These are phyloP conservation scores for Pseudolaguvia tuberculata DNA, from an alignment of 2,113 vertebrate species.

Conservation along the genomic window DNA sequence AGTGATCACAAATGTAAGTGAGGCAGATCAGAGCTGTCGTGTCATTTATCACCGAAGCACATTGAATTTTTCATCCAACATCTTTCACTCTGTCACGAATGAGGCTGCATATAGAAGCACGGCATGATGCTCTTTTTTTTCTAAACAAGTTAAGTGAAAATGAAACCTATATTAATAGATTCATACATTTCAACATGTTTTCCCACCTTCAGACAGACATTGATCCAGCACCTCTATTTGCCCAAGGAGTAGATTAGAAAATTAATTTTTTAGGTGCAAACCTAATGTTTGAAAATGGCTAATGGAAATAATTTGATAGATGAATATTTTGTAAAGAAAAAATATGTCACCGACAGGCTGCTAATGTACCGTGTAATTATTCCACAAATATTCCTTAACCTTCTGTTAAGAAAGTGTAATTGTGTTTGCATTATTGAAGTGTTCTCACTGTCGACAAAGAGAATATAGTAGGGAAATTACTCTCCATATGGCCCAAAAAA, in stretches of 20 bases:
- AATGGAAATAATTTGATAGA: constrained; percentile 25
- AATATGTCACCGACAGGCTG: constrained; percentile 33
- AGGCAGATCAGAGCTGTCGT: constrained; percentile 15
- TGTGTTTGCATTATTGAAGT: constrained; percentile 52
- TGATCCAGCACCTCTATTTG: constrained; percentile 10
- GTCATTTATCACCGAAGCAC: constrained; percentile 33
- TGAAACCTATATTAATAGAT: not conserved
- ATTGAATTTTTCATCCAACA: constrained; percentile 17
- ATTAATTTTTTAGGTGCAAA: not conserved
- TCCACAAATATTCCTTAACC: constrained; percentile 37
- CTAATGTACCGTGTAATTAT: constrained; percentile 36
- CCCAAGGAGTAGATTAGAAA: constrained; percentile 12
- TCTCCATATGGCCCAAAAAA: constrained; percentile 54
- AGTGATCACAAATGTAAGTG: constrained; percentile 13
- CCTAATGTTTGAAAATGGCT: constrained; percentile 19
- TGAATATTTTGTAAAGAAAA: constrained; percentile 12
- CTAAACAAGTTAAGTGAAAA: not conserved
- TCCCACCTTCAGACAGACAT: not conserved
- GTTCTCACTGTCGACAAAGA: constrained; percentile 48
- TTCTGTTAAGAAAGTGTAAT: constrained; percentile 54
- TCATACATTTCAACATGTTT: not conserved
- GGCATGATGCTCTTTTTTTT: not conserved
- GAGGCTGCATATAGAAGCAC: not conserved
- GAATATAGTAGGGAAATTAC: constrained; percentile 57
- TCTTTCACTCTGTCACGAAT: constrained; percentile 13